Conservation (phyloP, 2,888 invertebrate genomes). For the Eupeodes luniger region DNA sequence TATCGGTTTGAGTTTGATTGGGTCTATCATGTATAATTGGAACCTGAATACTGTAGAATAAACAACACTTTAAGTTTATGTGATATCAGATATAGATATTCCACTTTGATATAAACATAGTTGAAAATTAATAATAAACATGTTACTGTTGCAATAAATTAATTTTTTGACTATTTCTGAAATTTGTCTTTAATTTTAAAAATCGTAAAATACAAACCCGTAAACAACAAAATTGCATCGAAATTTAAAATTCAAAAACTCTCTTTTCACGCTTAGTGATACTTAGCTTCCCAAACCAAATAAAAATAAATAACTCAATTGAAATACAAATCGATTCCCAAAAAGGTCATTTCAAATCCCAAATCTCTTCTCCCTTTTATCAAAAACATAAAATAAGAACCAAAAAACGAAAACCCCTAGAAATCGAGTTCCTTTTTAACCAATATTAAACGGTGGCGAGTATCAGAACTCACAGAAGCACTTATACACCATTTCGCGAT, state of each 20-base stretch:
- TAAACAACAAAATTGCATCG: not conserved
- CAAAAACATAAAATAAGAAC: not conserved
- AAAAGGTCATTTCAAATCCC: slow-evolving; percentile 68
- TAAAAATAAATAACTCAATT: slow-evolving; percentile 32
- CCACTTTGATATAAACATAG: no score
- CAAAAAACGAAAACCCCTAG: not conserved
- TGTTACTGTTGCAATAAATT: no score
- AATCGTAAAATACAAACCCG: not conserved
- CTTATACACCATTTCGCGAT: slow-evolving; percentile 40
- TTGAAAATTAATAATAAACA: no score
- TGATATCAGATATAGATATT: no score
- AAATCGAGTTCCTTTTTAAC: slow-evolving; percentile 10
- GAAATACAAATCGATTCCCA: slow-evolving; percentile 38
- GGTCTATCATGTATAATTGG: no score
- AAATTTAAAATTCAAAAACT: not conserved
- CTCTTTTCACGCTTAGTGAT: slow-evolving; percentile 41
- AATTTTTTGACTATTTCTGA: no score
- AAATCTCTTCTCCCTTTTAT: slow-evolving; percentile 22
- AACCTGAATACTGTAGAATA: no score
- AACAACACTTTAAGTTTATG: no score
- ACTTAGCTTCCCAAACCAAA: slow-evolving; percentile 56
- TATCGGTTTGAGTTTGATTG: no score
- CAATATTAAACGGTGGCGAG: slow-evolving; percentile 23
- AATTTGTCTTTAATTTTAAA: not conserved
- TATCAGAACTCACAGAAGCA: slow-evolving; percentile 41